A percentile compares a stretch with the other conserved stretches of the same genome.
Conservation (phyloP, 1,140 invertebrate species). For the Macrobrachium rosenbergii region DNA sequence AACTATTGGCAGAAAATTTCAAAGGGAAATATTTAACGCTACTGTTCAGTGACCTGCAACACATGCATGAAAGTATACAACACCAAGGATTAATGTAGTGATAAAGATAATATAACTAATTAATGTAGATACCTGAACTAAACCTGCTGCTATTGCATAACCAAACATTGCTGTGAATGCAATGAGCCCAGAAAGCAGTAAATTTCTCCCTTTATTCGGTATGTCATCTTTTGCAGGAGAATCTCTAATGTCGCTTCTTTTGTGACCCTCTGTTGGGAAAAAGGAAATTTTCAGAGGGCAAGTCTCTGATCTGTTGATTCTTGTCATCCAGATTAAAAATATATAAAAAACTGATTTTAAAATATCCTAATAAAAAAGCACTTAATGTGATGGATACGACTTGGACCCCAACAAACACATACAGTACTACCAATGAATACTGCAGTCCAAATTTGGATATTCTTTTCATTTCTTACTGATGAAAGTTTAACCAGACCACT, state of each 20-base stretch:
- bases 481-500: too few relatives aligned
- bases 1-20: neutral
- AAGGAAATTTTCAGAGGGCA: neutral
- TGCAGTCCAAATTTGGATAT: too few relatives aligned
- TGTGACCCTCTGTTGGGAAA: conserved; percentile 41
- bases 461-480: too few relatives aligned
- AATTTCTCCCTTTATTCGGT: conserved; percentile 57
- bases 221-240: conserved; percentile 56
- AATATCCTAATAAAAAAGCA: too few relatives aligned
- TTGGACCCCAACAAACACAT: neutral
- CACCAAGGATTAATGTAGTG: neutral
- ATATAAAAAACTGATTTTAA: neutral
- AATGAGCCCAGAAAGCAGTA: conserved; percentile 48
- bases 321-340: neutral
- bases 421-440: too few relatives aligned
- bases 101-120: neutral
- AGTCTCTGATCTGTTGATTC: neutral
- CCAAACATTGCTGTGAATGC: conserved; percentile 61
- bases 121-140: conserved; percentile 48
- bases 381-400: neutral
- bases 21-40: neutral
- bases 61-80: neutral
- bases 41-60: too few relatives aligned
- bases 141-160: conserved; percentile 59
- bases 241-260: conserved; percentile 38